A percentile compares a stretch with the other conserved stretches of the same genome.
Evolutionary conservation across 64 coral and sea anemone species (phyloP).

Genomic region (Stichodactyla mertensii): DNA sequence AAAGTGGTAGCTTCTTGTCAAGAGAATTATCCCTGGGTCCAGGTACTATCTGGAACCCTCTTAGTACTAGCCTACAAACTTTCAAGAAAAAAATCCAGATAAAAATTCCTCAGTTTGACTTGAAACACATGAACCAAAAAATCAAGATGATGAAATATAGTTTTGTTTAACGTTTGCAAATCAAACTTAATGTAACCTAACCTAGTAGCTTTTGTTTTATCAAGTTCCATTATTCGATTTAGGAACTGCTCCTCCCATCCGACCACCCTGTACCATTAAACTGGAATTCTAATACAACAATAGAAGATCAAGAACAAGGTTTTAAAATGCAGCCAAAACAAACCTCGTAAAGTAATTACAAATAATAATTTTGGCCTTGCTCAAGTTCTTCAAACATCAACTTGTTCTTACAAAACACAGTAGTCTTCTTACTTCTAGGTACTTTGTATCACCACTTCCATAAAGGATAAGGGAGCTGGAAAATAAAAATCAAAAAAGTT

Average conservation of each 20-base stretch:
- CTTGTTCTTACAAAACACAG: too few species aligned
- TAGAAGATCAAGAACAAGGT: too few species aligned
- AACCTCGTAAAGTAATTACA: too few species aligned
- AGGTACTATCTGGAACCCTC: background rate
- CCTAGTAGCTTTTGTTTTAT: background rate
- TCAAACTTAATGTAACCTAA: background rate
- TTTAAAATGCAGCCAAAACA: too few species aligned
- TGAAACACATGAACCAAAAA: background rate
- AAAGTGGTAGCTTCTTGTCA: conserved; percentile 1
- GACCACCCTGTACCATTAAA: background rate
- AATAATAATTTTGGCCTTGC: too few species aligned
- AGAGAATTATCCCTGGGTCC: background rate
- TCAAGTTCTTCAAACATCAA: too few species aligned
- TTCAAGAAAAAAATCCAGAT: background rate
- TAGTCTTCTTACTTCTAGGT: too few species aligned
- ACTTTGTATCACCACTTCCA: too few species aligned
- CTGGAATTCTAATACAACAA: background rate
- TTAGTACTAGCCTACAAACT: background rate
- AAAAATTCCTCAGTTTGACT: background rate
- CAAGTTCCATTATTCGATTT: background rate
- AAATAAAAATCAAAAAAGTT: too few species aligned
- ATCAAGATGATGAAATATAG: background rate
- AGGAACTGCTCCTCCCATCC: background rate
- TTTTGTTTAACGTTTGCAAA: background rate
- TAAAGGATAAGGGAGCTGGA: too few species aligned